These are phyloP conservation scores for Pungitius pungitius DNA, from an alignment of 2,113 vertebrate genomes.

Conservation along the genomic window DNA sequence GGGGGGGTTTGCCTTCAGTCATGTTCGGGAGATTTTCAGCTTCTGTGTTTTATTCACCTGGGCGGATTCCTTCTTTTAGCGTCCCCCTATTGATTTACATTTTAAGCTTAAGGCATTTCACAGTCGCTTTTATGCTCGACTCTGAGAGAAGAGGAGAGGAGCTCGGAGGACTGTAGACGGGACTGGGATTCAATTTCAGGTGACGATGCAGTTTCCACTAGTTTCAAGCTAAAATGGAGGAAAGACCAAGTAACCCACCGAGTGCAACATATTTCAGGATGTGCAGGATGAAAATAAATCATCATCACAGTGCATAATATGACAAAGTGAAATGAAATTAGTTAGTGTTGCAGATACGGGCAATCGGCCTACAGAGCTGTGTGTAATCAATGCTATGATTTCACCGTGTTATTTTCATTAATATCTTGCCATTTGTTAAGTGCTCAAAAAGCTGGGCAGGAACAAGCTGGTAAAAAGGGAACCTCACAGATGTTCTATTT, in stretches of 20 bases:
- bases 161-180: neutral
- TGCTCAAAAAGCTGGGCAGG: too few relatives aligned
- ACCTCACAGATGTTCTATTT: too few relatives aligned
- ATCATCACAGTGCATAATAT: neutral
- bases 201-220: neutral
- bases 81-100: conserved; percentile 40
- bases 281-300: neutral
- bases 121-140: conserved; percentile 7
- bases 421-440: too few relatives aligned
- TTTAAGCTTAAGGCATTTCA: conserved; percentile 31
- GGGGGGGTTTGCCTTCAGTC: conserved; percentile 40
- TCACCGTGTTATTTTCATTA: too few relatives aligned
- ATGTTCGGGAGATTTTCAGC: conserved; percentile 34
- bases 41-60: conserved; percentile 43
- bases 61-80: conserved; percentile 10
- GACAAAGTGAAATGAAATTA: neutral
- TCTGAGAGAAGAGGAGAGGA: neutral
- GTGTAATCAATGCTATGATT: too few relatives aligned
- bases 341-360: too few relatives aligned
- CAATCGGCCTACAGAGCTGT: too few relatives aligned
- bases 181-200: neutral
- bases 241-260: too few relatives aligned
- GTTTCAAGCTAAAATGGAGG: neutral
- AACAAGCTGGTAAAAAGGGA: too few relatives aligned
- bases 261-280: neutral